Base-by-base conservation (phyloP, 2,888 invertebrate genomes). In the Dryocosmus kuriphilus region DNA sequence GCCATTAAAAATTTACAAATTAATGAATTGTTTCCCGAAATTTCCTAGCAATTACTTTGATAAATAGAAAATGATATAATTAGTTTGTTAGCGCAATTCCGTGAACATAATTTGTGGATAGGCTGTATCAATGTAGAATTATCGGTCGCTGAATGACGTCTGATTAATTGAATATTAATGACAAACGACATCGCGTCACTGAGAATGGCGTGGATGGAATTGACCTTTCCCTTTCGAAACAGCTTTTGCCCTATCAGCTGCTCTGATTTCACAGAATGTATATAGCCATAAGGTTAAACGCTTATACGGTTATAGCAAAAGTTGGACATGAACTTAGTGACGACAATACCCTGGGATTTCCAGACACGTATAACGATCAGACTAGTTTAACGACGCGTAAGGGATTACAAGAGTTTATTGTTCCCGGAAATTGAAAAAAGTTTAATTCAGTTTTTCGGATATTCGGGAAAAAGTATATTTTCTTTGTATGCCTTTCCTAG, bases 81-180 rank as follows among this genome's bases (percentile, higher is more conserved):
- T 19, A 32, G 8, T 16, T 32, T 32, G 11, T 67, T 67, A 19
- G 38, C 46, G 46, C 16, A 27, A 38, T 41, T 27, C 19, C 24
- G 46, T 16, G 5, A 41, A 16, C 6, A 16, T 41, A 41, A 41
- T 30, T 8, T 19, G 27, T 67, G 11, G 30, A 27, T 32, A 30
- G 46, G 30, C 51, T 51, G 30, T 71, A 71, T 71, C 19, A 14
- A 27, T n/a, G 51, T 71, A 19, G n/a, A 6, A 51, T 51, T 30
- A 30, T 51, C 30, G 71, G 27, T 71, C 71, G 30, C 6, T 46
- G 71, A 71, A 46, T 71, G 71, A 71, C 51, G 71, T 51, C 51
- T 51, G 71, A n/a, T 32, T 71, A 71, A 71, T 71, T 71, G 71
- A 51, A 30, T 55, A 71, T 71, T 71, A 51, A 71, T 71, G 71